Conservation (phyloP, 2,888 invertebrate species). For the Drymonia ruficornis region DNA sequence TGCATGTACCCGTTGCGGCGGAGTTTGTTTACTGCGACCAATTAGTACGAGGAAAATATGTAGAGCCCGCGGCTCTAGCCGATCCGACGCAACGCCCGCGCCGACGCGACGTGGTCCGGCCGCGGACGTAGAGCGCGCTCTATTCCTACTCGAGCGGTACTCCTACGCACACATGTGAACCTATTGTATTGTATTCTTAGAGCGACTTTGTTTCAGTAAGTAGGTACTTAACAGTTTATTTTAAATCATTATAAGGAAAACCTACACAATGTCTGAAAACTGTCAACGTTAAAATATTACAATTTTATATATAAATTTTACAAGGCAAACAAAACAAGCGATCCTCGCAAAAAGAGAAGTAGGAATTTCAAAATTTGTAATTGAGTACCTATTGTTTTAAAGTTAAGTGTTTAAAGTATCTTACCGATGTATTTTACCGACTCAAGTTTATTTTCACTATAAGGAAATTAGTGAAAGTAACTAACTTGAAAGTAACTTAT, state of each 20-base stretch:
- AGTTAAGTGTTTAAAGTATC: too few species aligned
- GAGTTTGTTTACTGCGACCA: conserved; percentile 47
- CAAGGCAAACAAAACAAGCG: too few species aligned
- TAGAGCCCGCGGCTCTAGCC: background rate
- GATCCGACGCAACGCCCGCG: background rate
- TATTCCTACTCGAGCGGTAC: too few species aligned
- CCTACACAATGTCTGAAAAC: background rate
- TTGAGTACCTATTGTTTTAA: too few species aligned
- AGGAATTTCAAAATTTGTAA: too few species aligned
- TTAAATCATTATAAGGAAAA: background rate
- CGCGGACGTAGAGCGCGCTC: too few species aligned
- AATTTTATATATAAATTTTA: too few species aligned
- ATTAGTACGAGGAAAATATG: conserved; percentile 52
- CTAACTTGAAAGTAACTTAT: too few species aligned
- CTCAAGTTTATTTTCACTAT: too few species aligned
- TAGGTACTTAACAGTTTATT: background rate
- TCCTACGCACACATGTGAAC: background rate
- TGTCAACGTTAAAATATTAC: background rate
- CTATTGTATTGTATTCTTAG: background rate
- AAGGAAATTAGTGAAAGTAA: too few species aligned
- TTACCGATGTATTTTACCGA: too few species aligned
- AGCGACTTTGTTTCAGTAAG: background rate
- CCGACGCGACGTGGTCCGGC: background rate
- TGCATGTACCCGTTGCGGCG: conserved; percentile 24
- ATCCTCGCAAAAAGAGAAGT: too few species aligned